Evolutionary conservation across 1,140 invertebrate genomes (phyloP).

Genomic region (Diorhabda elongata): DNA sequence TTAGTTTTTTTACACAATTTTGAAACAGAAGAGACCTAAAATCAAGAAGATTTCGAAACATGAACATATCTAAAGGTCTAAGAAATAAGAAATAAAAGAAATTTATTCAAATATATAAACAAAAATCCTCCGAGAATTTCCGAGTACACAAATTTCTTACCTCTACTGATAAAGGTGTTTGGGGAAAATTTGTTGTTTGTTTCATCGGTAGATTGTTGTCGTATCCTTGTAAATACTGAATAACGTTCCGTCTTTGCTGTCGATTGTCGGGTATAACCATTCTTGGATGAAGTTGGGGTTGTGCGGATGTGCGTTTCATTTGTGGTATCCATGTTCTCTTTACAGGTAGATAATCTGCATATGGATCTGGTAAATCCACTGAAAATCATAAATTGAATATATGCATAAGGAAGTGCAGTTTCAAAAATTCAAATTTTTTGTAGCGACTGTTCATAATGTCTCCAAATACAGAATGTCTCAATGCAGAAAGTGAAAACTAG

Average conservation of each 20-base stretch:
- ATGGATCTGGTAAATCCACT: slow-evolving; percentile 43
- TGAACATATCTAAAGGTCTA: no score
- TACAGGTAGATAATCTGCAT: slow-evolving; percentile 32
- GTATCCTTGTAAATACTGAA: slow-evolving; percentile 23
- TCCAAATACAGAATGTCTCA: no score
- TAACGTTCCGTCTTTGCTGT: slow-evolving; percentile 37
- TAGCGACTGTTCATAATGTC: no score
- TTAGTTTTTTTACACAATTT: no score
- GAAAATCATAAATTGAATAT: neutral
- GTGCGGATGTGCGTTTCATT: slow-evolving; percentile 35
- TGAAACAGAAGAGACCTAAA: no score
- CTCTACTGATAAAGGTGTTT: neutral
- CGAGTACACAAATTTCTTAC: neutral
- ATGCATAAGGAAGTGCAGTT: no score
- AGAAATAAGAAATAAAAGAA: no score
- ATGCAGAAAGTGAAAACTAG: no score
- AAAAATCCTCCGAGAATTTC: no score
- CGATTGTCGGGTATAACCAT: slow-evolving; percentile 21
- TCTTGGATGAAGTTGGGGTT: slow-evolving; percentile 17
- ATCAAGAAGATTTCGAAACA: no score
- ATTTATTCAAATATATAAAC: no score
- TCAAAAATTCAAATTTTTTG: no score
- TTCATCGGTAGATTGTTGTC: neutral
- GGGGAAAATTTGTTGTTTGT: neutral
- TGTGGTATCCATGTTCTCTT: slow-evolving; percentile 41